Base-by-base conservation (phyloP, 2,797 vertebrate genomes). In the Triplophysa yarkandensis region DNA sequence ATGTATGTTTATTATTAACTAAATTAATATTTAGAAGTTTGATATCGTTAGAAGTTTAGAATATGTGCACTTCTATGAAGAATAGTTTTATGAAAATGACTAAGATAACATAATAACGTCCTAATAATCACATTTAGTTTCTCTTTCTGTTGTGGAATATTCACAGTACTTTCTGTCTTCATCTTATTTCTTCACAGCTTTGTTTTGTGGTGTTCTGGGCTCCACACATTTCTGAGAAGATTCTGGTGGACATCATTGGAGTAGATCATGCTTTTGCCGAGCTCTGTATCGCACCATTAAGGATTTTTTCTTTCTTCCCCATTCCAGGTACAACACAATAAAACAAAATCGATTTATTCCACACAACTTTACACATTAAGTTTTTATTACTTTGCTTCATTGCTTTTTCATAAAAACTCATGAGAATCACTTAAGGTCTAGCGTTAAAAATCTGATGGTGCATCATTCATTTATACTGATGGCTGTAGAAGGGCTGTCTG, bases 141-240 rank as follows among this genome's bases (percentile, higher is more conserved):
- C 27, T 13, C 16, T 10, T 43, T 8, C 6, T 28, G 23, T 43
- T 68, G 11, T 41, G 36, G 21, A n/a, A 30, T 16, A 2, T 44
- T n/a, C 21, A 19, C 13, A 8, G 27, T 76, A 13, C 5, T 23
- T 17, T 61, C 9, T 52, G 32, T 69, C 2, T 68, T 65, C 25
- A 13, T 63, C 39, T 19, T 39, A 17, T 32, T 27, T 34, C 64
- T 2, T 43, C n/a, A 9, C 90, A 99, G 98, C 94, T 99, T 80
- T 99, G 97, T 83, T 98, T 98, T 66, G 89, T 95, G 86, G 93
- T 99, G 90, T 99, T 99, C 86, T 99, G 97, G 98, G 97, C 92
- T 0, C 98, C 97, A 36, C 92, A 94, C 0, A 82, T 97, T 17
- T 98, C 97, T 0, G 97, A 99, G 92, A 97, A 93, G 86, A 99